Evolutionary conservation across 2,888 invertebrate species (phyloP).

Genomic region (Marasmarcha lunaedactyla): DNA sequence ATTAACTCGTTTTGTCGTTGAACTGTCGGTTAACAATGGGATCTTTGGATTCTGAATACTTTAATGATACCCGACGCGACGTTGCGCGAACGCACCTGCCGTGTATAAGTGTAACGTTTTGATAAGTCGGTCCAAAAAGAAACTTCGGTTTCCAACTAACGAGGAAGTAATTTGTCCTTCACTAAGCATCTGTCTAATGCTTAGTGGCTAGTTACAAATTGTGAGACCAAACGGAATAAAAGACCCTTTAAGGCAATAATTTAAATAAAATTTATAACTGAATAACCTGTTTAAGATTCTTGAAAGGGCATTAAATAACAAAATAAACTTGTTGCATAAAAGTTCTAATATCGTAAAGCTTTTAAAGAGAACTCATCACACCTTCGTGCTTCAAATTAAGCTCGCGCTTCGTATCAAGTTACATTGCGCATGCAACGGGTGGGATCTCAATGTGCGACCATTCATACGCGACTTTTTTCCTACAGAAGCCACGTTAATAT

Average conservation of each 20-base stretch:
- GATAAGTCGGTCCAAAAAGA: not conserved
- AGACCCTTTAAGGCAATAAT: too few relatives aligned
- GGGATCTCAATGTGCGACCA: slow-evolving; percentile 25
- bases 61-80: not conserved
- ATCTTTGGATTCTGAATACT: not conserved
- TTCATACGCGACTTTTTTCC: slow-evolving; percentile 29
- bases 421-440: slow-evolving; percentile 19
- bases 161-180: slow-evolving; percentile 2
- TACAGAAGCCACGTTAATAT: slow-evolving; percentile 25
- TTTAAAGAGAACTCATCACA: slow-evolving; percentile 26
- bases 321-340: slow-evolving; percentile 33
- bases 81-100: not conserved
- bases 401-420: slow-evolving; percentile 36
- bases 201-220: too few relatives aligned
- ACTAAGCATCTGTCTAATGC: too few relatives aligned
- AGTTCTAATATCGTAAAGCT: slow-evolving; percentile 30
- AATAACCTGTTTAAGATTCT: too few relatives aligned
- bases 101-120: not conserved
- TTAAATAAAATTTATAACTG: too few relatives aligned
- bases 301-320: too few relatives aligned
- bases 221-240: too few relatives aligned
- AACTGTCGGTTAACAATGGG: slow-evolving; percentile 1
- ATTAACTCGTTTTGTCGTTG: not conserved
- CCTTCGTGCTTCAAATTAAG: slow-evolving; percentile 31
- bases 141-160: slow-evolving; percentile 2